phyloP scores from a whole-genome alignment of 2,888 invertebrate species.

The Amphipyra berbera region DNA sequence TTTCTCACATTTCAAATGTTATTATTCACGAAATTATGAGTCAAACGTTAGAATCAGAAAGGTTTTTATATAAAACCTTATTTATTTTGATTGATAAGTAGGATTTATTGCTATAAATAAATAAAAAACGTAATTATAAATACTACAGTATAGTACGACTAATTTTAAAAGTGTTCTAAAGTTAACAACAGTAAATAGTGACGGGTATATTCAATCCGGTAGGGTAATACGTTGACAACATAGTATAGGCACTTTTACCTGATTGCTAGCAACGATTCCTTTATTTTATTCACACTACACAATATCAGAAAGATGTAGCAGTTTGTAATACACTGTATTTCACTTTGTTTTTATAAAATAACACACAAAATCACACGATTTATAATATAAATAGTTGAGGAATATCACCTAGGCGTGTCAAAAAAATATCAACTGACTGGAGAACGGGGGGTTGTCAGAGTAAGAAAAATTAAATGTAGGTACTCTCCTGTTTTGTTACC shows the following conservation, averaged over 20 bases:
- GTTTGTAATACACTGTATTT: constrained; percentile 34
- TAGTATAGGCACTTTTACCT: constrained; percentile 49
- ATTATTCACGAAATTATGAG: not conserved
- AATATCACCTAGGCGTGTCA: constrained; percentile 53
- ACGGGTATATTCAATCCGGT: constrained; percentile 16
- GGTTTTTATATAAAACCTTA: not conserved
- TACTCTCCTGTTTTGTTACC: not conserved
- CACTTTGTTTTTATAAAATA: constrained; percentile 36
- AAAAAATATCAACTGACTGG: constrained; percentile 50
- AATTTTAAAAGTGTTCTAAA: not conserved
- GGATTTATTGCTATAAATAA: constrained; percentile 14
- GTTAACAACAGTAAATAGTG: not conserved
- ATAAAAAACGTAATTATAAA: constrained; percentile 21
- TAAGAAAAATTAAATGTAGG: not conserved
- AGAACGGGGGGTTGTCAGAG: constrained; percentile 36
- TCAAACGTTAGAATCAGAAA: not conserved
- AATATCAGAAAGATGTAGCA: constrained; percentile 7
- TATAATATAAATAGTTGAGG: constrained; percentile 22
- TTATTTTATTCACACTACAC: constrained; percentile 18
- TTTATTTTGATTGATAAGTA: not conserved
- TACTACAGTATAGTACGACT: constrained; percentile 27
- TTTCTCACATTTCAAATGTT: constrained; percentile 9
- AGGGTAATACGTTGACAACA: constrained; percentile 47
- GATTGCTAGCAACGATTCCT: constrained; percentile 23
- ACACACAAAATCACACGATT: constrained; percentile 34